Evolutionary conservation across 1,140 invertebrate genomes (phyloP), one percentile per base, ranked within the genome.

Genomic region (Manduca sexta): DNA sequence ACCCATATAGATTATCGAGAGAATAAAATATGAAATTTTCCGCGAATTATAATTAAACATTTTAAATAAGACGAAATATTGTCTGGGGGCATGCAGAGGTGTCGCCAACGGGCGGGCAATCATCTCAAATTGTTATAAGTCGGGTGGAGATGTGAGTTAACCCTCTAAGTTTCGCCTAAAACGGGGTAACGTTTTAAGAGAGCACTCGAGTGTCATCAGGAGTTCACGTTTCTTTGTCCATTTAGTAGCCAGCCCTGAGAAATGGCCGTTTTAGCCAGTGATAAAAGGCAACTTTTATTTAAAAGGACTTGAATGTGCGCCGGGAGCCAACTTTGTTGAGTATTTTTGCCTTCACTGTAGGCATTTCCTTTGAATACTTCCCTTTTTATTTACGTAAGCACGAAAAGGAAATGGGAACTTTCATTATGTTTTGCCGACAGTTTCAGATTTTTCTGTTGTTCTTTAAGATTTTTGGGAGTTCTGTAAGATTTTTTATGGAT

Each of bases 281-380:
- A 63, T 66, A 65, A 63, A 66, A 66, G 49, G 54, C 51, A 66
- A 63, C 64, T 63, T 63, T 60, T 52, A 60, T 61, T 45, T 53
- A 54, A 56, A 60, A 60, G 64, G 45, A 53, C 58, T 63, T 57
- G 49, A 47, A 55, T 57, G 52, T 57, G 33, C 47, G 48, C 41
- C 18, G 47, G 45, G 46, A 48, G 52, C 53, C 52, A 58, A 58
- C 49, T 54, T 55, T 56, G 53, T 48, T 49, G 51, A 54, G 54
- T 51, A 57, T 54, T 63, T 60, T 52, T 45, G 49, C 56, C 55
- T 63, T 50, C 40, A 49, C 47, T 42, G 57, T 62, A 58, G 48
- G 57, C 47, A 60, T 53, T 62, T 60, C 60, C 56, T 60, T 53
- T 56, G 49, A 56, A 55, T 52, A 46, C 50, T 56, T 60, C 44